Base-by-base conservation (phyloP, 1,140 invertebrate genomes). In the Drosophila bocqueti region DNA sequence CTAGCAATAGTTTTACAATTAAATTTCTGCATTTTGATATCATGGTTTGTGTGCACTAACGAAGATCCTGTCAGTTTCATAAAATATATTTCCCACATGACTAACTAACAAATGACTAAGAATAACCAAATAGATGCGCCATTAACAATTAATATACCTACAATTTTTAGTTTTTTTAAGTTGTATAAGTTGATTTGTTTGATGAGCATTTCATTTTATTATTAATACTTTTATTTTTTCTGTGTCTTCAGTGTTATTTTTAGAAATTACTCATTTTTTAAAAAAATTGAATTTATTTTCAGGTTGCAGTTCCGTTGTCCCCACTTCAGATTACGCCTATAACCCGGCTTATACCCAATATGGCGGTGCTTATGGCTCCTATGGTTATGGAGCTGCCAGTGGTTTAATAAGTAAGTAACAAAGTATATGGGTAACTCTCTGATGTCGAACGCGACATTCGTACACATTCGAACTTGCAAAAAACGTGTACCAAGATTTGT, bases 321-420 rank as follows among this genome's bases (percentile, higher is more conserved):
- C 94, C 72, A 94, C 92, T 36, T 91, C 92, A 21, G 96, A 96
- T 89, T 97, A 96, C 89, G 94, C 95, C 21, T 97, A 97, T 92
- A 96, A 94, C 84, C 95, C 96, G 36, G 95, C 96, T 6, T 97
- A 96, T 92, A 95, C 95, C 69, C 96, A 96, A 91, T 97, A 97
- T 92, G 95, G 96, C 45, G 94, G 95, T 62, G 93, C 96, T 11
- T 96, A 96, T 83, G 95, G 95, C 60, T 94, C 95, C 16, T 96
- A 96, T 83, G 95, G 95, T 73, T 96, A 96, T 93, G 95, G 95
- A 55, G 94, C 95, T 76, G 94, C 95, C 71, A 95, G 95, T 86
- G 95, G 96, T 93, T 94, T 97, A 93, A 95, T 97, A 94, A 96
- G 96, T 96, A 96, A 96, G 96, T 96, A 95, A 18, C 3, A 15